phyloP scores from a whole-genome alignment of 2,797 vertebrate genomes.

The Chaenodraco wilsoni region DNA sequence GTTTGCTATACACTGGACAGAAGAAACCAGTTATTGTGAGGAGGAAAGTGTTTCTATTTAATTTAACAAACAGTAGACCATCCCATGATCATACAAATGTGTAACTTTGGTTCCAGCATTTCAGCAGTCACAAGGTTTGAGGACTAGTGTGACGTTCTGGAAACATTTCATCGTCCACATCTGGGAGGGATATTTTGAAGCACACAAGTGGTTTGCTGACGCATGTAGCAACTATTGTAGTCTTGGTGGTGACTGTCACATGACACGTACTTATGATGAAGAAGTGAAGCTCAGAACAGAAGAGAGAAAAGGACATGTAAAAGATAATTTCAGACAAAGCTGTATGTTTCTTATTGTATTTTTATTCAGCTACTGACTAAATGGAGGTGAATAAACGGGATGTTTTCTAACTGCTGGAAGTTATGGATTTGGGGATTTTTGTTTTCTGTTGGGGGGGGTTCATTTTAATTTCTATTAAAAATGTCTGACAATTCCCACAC shows the following conservation, averaged over 20 bases:
- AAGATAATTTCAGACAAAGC: slow-evolving; percentile 64
- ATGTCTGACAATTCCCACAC: slow-evolving; percentile 70
- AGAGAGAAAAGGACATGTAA: slow-evolving; percentile 25
- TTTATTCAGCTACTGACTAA: slow-evolving; percentile 80
- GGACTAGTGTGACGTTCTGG: slow-evolving; percentile 33
- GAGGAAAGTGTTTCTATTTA: slow-evolving; percentile 10
- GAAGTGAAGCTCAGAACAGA: slow-evolving; percentile 10
- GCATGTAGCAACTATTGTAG: slow-evolving; percentile 48
- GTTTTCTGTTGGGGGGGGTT: slow-evolving; percentile 69
- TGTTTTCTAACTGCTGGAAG: slow-evolving; percentile 82
- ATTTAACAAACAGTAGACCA: slow-evolving; percentile 30
- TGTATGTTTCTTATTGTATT: slow-evolving; percentile 79
- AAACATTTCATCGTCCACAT: slow-evolving; percentile 51
- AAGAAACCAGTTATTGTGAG: slow-evolving; percentile 17
- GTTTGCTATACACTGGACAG: slow-evolving; percentile 42
- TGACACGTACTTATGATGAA: slow-evolving; percentile 28
- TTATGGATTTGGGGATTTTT: slow-evolving; percentile 82
- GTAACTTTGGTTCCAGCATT: slow-evolving; percentile 26
- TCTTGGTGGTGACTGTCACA: slow-evolving; percentile 27
- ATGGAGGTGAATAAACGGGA: slow-evolving; percentile 72
- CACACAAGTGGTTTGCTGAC: slow-evolving; percentile 23
- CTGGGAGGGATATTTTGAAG: slow-evolving; percentile 47
- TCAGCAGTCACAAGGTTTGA: slow-evolving; percentile 16
- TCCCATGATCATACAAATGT: slow-evolving; percentile 6
- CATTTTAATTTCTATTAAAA: slow-evolving; percentile 87